A percentile compares a stretch with the other conserved stretches of the same genome.
These are phyloP conservation scores for Clanis bilineata DNA, from an alignment of 2,888 invertebrate genomes.

Conservation along the genomic window DNA sequence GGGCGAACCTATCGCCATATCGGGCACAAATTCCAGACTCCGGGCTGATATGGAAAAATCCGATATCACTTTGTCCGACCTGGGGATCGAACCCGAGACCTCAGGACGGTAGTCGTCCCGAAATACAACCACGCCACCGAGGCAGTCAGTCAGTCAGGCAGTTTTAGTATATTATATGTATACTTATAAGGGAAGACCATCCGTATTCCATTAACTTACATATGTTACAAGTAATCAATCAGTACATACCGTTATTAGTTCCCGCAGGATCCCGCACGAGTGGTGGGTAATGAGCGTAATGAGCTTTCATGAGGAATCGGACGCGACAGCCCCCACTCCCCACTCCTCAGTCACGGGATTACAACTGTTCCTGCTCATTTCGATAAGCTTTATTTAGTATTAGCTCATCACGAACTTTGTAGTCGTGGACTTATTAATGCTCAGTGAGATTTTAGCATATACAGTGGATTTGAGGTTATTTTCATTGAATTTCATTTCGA, in stretches of 20 bases:
- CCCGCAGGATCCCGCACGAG: conserved; percentile 35
- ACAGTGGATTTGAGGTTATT: too few relatives aligned
- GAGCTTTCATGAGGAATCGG: conserved; percentile 33
- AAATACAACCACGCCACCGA: too few relatives aligned
- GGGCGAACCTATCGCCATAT: too few relatives aligned
- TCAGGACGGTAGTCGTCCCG: too few relatives aligned
- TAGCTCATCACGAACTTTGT: background rate
- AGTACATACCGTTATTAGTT: conserved; percentile 23
- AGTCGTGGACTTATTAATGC: background rate
- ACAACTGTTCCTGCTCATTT: conserved; percentile 49
- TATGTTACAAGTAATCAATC: conserved; percentile 25
- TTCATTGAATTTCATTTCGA: too few relatives aligned
- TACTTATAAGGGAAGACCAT: too few relatives aligned
- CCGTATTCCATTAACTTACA: background rate
- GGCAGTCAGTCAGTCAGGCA: too few relatives aligned
- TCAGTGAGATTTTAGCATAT: background rate
- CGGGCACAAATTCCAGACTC: too few relatives aligned
- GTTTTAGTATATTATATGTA: too few relatives aligned
- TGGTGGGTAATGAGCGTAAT: conserved; percentile 41
- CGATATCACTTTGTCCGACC: too few relatives aligned
- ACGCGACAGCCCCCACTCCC: conserved; percentile 48
- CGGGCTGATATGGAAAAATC: too few relatives aligned
- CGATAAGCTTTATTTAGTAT: conserved; percentile 54
- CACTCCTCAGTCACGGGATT: conserved; percentile 54
- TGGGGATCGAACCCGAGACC: too few relatives aligned